Conservation (phyloP, 2,797 vertebrate species). For the Falco rusticolus region DNA sequence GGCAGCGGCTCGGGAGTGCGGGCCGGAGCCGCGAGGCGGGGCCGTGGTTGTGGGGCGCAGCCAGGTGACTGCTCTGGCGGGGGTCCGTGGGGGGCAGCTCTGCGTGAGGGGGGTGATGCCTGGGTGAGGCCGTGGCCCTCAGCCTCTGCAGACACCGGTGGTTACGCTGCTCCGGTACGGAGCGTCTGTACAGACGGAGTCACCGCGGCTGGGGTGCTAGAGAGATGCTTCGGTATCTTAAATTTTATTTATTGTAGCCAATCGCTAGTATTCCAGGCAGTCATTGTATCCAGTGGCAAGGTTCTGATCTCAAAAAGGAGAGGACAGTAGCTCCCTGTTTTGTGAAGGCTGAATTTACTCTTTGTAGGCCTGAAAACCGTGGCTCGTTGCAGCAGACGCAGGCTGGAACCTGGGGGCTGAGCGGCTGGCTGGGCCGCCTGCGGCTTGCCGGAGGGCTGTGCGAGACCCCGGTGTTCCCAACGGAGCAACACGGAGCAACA, state of each 20-base stretch:
- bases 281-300: background rate
- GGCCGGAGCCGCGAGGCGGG: too few relatives aligned
- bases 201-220: too few relatives aligned
- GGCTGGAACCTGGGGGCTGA: background rate
- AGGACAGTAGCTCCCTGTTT: background rate
- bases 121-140: background rate
- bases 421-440: background rate
- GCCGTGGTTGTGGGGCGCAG: too few relatives aligned
- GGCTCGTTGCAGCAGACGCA: background rate
- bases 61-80: background rate
- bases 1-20: too few relatives aligned
- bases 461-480: background rate
- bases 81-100: too few relatives aligned
- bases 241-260: background rate
- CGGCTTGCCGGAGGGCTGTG: background rate
- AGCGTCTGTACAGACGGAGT: background rate
- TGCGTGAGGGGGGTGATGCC: background rate
- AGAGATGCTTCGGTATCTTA: background rate
- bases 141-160: background rate
- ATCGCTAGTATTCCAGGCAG: background rate
- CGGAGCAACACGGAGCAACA: too few relatives aligned
- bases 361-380: background rate
- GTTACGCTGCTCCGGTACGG: background rate
- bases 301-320: background rate
- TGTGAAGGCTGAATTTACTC: background rate